Conservation (phyloP, 1,140 invertebrate genomes). For the Micrasema minimum region DNA sequence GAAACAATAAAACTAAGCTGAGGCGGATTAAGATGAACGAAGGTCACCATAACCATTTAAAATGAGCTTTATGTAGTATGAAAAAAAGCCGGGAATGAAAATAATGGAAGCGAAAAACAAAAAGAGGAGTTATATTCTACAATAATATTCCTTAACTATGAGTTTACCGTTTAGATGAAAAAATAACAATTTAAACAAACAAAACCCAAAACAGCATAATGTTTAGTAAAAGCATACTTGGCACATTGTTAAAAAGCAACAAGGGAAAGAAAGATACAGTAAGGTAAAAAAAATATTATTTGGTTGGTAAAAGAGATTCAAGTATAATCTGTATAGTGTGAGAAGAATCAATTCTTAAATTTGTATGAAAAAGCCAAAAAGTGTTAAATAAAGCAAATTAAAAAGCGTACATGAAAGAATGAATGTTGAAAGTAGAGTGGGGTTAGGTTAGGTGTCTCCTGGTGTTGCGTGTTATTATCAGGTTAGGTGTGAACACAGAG, state of each 20-base stretch:
- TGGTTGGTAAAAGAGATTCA: neutral
- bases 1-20: too few relatives aligned
- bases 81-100: neutral
- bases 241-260: slow-evolving; percentile 14
- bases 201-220: slow-evolving; percentile 10
- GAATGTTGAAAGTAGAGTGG: neutral
- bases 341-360: slow-evolving; percentile 2
- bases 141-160: too few relatives aligned
- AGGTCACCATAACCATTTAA: too few relatives aligned
- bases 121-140: too few relatives aligned
- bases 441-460: neutral
- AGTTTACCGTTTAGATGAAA: slow-evolving; percentile 8
- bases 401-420: neutral
- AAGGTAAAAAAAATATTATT: neutral
- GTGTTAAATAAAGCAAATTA: neutral
- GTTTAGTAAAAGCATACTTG: slow-evolving; percentile 20
- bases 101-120: too few relatives aligned
- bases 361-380: neutral
- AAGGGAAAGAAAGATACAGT: neutral
- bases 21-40: too few relatives aligned
- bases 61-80: too few relatives aligned
- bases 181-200: neutral
- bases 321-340: neutral
- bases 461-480: slow-evolving; percentile 5
- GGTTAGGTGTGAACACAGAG: slow-evolving; percentile 35